Evolutionary conservation across 2,797 vertebrate genomes (phyloP).

Genomic region (Mormyrops attenuatus): DNA sequence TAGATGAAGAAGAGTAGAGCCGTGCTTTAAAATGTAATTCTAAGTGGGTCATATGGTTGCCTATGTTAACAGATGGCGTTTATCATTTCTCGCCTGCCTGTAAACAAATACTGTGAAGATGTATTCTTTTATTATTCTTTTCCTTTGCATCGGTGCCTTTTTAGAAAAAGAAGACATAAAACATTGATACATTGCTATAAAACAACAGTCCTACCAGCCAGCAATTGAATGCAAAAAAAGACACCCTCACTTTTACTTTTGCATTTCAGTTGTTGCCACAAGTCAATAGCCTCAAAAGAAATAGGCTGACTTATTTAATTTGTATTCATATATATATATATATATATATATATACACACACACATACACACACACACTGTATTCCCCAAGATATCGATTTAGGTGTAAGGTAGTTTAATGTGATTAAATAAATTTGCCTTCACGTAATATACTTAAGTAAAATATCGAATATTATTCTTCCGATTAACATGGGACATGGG

Average conservation of each 20-base stretch:
- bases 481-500: not conserved
- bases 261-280: not conserved
- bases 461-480: not conserved
- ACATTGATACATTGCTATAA: not conserved
- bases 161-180: not conserved
- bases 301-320: not conserved
- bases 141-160: constrained; percentile 28
- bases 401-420: not conserved
- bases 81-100: not conserved
- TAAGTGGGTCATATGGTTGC: constrained; percentile 53
- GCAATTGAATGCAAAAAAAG: not conserved
- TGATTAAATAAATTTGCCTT: not conserved
- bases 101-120: constrained; percentile 10
- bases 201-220: not conserved
- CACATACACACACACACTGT: too few species aligned
- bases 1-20: constrained; percentile 27
- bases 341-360: too few species aligned
- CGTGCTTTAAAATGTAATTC: constrained; percentile 19
- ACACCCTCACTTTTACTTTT: not conserved
- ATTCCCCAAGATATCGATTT: not conserved
- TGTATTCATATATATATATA: not conserved
- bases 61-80: constrained; percentile 53
- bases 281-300: not conserved
- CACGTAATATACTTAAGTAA: not conserved
- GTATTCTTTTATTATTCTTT: constrained; percentile 10